Percentiles rank a stretch among this genome's conserved stretches.
Conservation (phyloP, 2,888 invertebrate species). For the Drosophila mayaguana region DNA sequence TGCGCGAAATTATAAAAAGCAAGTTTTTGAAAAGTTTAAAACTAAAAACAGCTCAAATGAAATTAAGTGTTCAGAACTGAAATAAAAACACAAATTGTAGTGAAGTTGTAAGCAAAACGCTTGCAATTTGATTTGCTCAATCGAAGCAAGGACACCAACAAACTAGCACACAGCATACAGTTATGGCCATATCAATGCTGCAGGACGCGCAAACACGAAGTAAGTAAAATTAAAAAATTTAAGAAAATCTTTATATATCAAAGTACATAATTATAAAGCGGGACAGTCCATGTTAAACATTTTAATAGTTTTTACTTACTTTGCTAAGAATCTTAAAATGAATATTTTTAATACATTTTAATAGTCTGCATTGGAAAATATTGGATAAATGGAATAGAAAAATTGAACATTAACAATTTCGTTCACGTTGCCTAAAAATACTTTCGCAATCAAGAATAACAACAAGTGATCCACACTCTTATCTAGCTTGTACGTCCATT, state of each 20-base stretch:
- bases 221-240: constrained; percentile 57
- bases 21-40: constrained; percentile 33
- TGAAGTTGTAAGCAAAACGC: constrained; percentile 34
- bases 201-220: constrained; percentile 85
- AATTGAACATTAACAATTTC: too few species aligned
- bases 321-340: too few species aligned
- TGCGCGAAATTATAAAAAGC: constrained; percentile 47
- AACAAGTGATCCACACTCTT: too few species aligned
- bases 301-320: background rate
- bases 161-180: constrained; percentile 24
- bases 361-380: background rate
- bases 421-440: too few species aligned
- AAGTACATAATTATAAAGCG: background rate
- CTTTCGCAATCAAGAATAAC: too few species aligned
- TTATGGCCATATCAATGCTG: constrained; percentile 84
- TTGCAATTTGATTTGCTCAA: constrained; percentile 26
- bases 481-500: too few species aligned
- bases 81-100: constrained; percentile 25
- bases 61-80: constrained; percentile 58
- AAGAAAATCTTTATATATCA: background rate
- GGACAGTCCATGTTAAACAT: background rate
- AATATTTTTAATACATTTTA: background rate
- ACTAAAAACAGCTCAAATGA: constrained; percentile 61
- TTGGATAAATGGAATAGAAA: background rate
- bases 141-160: constrained; percentile 25